Conservation (phyloP, 2,797 vertebrate species). For the Enteromius thamalakanensis region DNA sequence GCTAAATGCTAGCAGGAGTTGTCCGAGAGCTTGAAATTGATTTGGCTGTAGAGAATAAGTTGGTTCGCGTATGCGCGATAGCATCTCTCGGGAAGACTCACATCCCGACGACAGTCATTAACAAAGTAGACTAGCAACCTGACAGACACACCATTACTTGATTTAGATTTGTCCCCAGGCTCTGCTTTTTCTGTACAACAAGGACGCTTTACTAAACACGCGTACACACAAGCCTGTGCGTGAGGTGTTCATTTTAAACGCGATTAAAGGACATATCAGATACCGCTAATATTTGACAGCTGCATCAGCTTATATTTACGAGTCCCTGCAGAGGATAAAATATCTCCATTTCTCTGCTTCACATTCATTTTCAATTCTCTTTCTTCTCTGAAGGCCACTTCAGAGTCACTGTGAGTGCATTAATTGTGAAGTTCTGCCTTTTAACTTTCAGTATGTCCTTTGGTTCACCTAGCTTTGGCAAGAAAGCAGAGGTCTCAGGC, state of each 20-base stretch:
- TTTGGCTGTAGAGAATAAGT: slow-evolving; percentile 14
- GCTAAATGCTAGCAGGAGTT: slow-evolving; percentile 27
- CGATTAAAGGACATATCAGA: neutral
- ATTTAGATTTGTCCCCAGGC: slow-evolving; percentile 28
- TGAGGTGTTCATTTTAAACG: slow-evolving; percentile 2
- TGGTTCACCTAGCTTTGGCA: slow-evolving; percentile 15
- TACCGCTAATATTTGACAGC: slow-evolving; percentile 31
- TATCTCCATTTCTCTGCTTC: neutral
- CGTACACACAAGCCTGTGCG: neutral
- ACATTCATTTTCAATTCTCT: slow-evolving; percentile 12
- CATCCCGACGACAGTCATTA: slow-evolving; percentile 5
- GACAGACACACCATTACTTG: slow-evolving; percentile 11
- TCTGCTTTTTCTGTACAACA: slow-evolving; percentile 10
- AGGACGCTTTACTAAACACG: neutral
- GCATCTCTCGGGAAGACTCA: slow-evolving; percentile 8
- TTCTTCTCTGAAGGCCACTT: slow-evolving; percentile 12
- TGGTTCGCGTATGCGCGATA: neutral
- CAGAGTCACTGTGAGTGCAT: neutral
- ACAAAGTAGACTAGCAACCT: slow-evolving; percentile 18
- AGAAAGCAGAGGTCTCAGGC: neutral
- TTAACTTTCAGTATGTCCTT: neutral
- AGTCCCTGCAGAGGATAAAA: slow-evolving; percentile 10
- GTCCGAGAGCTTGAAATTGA: slow-evolving; percentile 20
- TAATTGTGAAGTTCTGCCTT: neutral
- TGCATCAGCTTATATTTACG: slow-evolving; percentile 33